Percentiles rank a stretch among this genome's conserved stretches.
phyloP scores from a whole-genome alignment of 2,797 vertebrate species.

The Gymnothorax javanicus region DNA sequence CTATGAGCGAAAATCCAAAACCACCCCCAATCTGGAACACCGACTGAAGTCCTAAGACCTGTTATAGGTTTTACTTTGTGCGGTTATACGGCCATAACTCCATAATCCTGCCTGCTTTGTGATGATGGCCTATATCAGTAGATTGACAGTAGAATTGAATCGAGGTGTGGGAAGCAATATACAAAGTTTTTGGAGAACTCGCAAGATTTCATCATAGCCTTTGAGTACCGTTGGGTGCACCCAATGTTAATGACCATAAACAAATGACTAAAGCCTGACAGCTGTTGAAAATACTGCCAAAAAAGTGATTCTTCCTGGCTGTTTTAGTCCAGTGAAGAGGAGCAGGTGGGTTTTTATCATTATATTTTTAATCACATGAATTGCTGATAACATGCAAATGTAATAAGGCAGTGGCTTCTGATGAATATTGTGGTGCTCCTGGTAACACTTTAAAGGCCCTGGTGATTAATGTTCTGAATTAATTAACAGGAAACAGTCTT shows the following conservation, averaged over 20 bases:
- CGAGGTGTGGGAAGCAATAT: background rate
- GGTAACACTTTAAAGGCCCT: background rate
- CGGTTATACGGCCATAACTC: too few relatives aligned
- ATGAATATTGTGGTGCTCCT: background rate
- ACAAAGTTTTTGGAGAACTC: background rate
- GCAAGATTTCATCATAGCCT: background rate
- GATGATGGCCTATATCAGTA: too few relatives aligned
- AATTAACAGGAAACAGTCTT: background rate
- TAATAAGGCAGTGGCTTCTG: background rate
- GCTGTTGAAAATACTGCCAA: background rate
- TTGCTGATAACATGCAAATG: background rate
- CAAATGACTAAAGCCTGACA: background rate
- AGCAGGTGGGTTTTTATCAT: background rate
- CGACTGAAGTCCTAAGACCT: too few relatives aligned
- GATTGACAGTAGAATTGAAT: too few relatives aligned
- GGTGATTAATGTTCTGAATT: background rate
- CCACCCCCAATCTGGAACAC: too few relatives aligned
- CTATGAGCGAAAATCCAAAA: too few relatives aligned
- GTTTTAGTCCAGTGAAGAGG: background rate
- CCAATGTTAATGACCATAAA: background rate
- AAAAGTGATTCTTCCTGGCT: background rate
- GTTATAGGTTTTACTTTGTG: too few relatives aligned
- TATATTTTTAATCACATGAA: background rate
- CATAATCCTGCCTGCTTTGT: too few relatives aligned
- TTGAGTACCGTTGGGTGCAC: background rate